Conservation (phyloP, 2,797 vertebrate genomes). For the Podarcis siculus region DNA sequence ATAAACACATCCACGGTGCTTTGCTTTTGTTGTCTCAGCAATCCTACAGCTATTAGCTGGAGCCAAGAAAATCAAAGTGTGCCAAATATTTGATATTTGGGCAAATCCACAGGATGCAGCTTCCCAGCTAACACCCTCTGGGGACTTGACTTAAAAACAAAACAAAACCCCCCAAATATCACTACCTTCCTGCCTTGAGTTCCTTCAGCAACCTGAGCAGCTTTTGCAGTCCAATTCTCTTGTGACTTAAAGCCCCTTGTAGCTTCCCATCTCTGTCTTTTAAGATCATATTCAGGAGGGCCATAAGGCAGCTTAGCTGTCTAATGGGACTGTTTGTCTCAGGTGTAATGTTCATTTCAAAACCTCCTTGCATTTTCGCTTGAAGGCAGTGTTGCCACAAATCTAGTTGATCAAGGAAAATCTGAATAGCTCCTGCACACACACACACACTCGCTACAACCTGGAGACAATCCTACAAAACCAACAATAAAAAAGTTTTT, state of each 20-base stretch:
- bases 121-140: constrained; percentile 6
- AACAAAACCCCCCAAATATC: neutral
- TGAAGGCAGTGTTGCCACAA: constrained; percentile 2
- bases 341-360: constrained; percentile 14
- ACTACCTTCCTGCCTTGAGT: neutral
- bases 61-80: constrained; percentile 7
- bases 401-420: constrained; percentile 9
- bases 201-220: neutral
- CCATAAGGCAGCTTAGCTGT: neutral
- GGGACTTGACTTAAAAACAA: neutral
- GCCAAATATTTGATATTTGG: constrained; percentile 22
- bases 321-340: constrained; percentile 3
- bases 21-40: constrained; percentile 29
- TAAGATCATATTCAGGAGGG: constrained; percentile 9
- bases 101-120: constrained; percentile 4
- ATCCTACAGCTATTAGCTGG: constrained; percentile 23
- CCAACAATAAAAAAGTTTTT: neutral
- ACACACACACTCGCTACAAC: neutral
- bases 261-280: constrained; percentile 20
- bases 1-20: neutral
- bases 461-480: neutral
- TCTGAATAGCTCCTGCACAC: neutral
- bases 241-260: constrained; percentile 1
- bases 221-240: neutral
- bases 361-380: constrained; percentile 4